phyloP scores from a whole-genome alignment of 2,113 vertebrate genomes.

The Amia ocellicauda region DNA sequence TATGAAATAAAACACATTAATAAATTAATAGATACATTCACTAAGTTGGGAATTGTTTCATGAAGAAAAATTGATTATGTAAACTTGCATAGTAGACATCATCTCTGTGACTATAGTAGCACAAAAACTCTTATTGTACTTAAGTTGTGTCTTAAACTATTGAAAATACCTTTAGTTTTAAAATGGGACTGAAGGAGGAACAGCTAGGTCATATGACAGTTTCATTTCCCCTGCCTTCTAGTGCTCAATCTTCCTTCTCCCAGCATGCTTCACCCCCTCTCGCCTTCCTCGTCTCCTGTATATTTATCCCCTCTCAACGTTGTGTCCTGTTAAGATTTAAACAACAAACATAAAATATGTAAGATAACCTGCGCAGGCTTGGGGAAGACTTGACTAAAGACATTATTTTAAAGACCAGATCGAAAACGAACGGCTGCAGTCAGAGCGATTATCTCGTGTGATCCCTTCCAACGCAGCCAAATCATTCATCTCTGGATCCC shows the following conservation, averaged over 20 bases:
- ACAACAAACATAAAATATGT: constrained; percentile 68
- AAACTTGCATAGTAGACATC: too few relatives aligned
- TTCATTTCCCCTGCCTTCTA: constrained; percentile 56
- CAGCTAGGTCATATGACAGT: constrained; percentile 35
- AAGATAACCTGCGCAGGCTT: constrained; percentile 60
- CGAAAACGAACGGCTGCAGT: constrained; percentile 52
- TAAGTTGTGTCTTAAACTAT: too few relatives aligned
- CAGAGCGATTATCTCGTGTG: constrained; percentile 65
- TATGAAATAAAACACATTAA: too few relatives aligned
- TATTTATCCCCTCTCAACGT: constrained; percentile 63
- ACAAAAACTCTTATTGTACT: too few relatives aligned
- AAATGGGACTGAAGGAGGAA: too few relatives aligned
- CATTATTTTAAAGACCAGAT: constrained; percentile 73
- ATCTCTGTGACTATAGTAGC: too few relatives aligned
- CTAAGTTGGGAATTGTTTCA: too few relatives aligned
- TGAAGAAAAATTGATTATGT: too few relatives aligned
- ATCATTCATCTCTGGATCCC: constrained; percentile 66
- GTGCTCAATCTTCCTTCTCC: constrained; percentile 49
- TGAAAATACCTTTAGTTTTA: too few relatives aligned
- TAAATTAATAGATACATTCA: too few relatives aligned
- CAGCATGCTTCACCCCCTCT: constrained; percentile 61
- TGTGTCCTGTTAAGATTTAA: constrained; percentile 70
- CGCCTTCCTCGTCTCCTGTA: constrained; percentile 58
- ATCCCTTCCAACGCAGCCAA: constrained; percentile 58
- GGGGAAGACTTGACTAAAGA: constrained; percentile 60